phyloP scores from a whole-genome alignment of 2,113 vertebrate genomes.

The Chaetorhynchus papuensis region DNA sequence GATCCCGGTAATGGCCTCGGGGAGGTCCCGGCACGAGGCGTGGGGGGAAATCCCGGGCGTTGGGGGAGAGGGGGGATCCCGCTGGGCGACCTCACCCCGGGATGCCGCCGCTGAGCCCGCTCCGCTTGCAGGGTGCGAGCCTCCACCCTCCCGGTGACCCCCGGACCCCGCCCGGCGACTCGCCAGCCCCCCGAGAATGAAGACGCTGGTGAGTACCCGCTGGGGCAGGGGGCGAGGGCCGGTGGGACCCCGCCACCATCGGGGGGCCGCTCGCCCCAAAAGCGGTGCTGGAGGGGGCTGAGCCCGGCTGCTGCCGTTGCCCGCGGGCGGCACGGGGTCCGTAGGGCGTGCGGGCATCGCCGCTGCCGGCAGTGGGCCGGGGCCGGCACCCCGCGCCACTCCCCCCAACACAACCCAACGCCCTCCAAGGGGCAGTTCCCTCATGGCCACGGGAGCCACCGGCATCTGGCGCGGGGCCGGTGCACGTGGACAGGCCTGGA shows the following conservation, averaged over 20 bases:
- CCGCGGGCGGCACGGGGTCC: not conserved
- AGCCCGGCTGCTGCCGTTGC: not conserved
- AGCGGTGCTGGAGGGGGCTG: no score
- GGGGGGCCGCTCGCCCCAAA: not conserved
- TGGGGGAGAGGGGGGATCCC: not conserved
- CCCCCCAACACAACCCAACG: not conserved
- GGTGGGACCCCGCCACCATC: not conserved
- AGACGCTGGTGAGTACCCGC: constrained; percentile 14
- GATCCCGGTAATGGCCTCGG: not conserved
- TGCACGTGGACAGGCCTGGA: not conserved
- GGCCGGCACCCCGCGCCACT: not conserved
- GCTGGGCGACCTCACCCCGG: not conserved
- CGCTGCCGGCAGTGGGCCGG: not conserved
- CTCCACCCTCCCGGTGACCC: not conserved
- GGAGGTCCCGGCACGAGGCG: no score
- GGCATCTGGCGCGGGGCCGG: accelerated
- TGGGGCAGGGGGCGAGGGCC: not conserved
- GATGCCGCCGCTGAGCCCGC: not conserved
- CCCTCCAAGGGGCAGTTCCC: not conserved
- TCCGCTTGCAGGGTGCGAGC: not conserved
- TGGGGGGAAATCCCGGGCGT: no score
- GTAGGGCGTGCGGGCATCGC: not conserved
- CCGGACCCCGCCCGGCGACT: not conserved
- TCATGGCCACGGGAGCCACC: accelerated
- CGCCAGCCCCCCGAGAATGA: not conserved